These are phyloP conservation scores for Neodiprion virginianus DNA, from an alignment of 1,140 invertebrate genomes.

Conservation along the genomic window DNA sequence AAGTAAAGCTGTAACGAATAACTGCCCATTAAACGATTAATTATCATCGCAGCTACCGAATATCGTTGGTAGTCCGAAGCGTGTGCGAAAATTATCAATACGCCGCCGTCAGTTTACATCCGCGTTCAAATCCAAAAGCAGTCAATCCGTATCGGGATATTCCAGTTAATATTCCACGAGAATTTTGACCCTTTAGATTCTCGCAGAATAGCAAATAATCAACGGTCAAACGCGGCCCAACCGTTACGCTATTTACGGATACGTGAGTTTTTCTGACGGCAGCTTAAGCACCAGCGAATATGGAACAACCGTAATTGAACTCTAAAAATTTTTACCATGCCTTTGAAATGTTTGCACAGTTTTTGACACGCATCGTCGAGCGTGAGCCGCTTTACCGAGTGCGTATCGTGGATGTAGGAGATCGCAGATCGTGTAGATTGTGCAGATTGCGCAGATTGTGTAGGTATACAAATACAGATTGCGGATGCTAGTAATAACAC, in stretches of 20 bases:
- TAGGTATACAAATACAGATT: neutral
- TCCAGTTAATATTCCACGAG: neutral
- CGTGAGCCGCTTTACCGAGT: too few relatives aligned
- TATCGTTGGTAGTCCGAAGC: constrained; percentile 14
- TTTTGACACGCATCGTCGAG: too few relatives aligned
- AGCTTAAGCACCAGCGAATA: too few relatives aligned
- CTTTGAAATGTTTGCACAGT: too few relatives aligned
- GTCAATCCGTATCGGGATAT: neutral
- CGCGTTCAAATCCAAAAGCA: neutral
- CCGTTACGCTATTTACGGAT: too few relatives aligned
- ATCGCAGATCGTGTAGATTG: neutral
- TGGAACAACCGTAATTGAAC: too few relatives aligned
- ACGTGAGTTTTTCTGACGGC: too few relatives aligned
- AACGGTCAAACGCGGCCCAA: neutral
- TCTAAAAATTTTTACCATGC: too few relatives aligned
- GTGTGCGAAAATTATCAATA: neutral
- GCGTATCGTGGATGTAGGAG: neutral
- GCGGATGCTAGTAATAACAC: constrained; percentile 5
- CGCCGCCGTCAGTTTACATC: neutral
- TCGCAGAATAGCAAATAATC: neutral
- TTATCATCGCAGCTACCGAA: constrained; percentile 31
- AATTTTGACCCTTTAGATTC: neutral
- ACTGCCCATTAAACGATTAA: constrained; percentile 41
- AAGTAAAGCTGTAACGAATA: constrained; percentile 44
- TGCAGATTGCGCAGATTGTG: neutral